Conservation (phyloP, 2,888 invertebrate species). For the Apamea monoglypha region DNA sequence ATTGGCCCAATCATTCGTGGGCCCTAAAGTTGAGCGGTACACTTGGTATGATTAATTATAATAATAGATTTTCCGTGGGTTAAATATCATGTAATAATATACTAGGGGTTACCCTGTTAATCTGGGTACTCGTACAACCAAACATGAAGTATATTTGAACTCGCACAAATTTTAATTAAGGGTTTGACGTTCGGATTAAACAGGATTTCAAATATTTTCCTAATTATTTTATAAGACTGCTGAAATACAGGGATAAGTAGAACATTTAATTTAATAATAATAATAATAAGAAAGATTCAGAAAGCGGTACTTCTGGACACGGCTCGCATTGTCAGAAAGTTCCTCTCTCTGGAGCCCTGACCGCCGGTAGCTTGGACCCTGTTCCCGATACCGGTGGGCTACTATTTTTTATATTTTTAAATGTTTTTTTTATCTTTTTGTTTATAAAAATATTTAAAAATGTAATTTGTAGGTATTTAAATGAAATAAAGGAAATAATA, state of each 20-base stretch:
- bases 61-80: constrained; percentile 71
- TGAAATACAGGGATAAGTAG: neutral
- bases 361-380: too few relatives aligned
- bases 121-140: constrained; percentile 16
- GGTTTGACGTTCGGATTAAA: neutral
- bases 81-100: constrained; percentile 58
- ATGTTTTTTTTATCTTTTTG: too few relatives aligned
- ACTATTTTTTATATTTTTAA: too few relatives aligned
- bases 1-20: constrained; percentile 83
- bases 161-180: constrained; percentile 5
- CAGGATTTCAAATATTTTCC: neutral
- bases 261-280: neutral
- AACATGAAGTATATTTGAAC: constrained; percentile 18
- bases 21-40: constrained; percentile 76
- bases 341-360: too few relatives aligned
- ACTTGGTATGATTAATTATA: constrained; percentile 76
- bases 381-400: too few relatives aligned
- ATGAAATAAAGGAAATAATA: too few relatives aligned
- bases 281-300: too few relatives aligned
- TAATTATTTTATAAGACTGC: neutral
- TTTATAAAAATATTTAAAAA: too few relatives aligned
- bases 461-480: too few relatives aligned
- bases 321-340: too few relatives aligned
- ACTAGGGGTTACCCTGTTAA: constrained; percentile 31
- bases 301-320: too few relatives aligned